Conservation (phyloP, 2,888 invertebrate genomes). For the Cataglyphis albicans region DNA sequence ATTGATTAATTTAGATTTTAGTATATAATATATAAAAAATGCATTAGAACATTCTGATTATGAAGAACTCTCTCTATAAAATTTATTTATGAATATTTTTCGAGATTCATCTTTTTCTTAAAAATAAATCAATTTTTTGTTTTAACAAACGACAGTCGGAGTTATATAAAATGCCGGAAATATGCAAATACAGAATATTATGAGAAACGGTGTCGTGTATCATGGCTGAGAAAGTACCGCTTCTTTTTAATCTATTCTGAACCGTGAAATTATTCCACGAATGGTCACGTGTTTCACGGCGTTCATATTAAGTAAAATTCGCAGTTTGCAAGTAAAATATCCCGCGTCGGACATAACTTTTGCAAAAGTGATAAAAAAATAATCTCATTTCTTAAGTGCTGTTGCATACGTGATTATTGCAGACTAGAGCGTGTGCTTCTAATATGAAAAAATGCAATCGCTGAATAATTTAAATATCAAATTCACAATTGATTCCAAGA, state of each 20-base stretch:
- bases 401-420: constrained; percentile 34
- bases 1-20: neutral
- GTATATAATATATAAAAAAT: neutral
- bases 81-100: neutral
- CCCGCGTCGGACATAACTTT: constrained; percentile 15
- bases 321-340: constrained; percentile 48
- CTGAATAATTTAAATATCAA: constrained; percentile 74
- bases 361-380: constrained; percentile 48
- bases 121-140: constrained; percentile 29
- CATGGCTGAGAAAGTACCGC: constrained; percentile 28
- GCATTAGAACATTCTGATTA: neutral
- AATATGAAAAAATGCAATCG: constrained; percentile 55
- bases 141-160: neutral
- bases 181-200: constrained; percentile 39
- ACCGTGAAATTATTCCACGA: constrained; percentile 43
- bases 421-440: constrained; percentile 29
- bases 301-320: constrained; percentile 46
- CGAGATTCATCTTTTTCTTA: neutral
- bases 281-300: constrained; percentile 34
- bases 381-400: constrained; percentile 16
- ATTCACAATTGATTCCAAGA: constrained; percentile 73
- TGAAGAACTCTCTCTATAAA: neutral
- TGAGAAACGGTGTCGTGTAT: constrained; percentile 33
- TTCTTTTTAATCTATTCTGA: constrained; percentile 40
- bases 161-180: constrained; percentile 36